Evolutionary conservation across 2,113 vertebrate genomes (phyloP).

Genomic region (Otolemur garnettii): DNA sequence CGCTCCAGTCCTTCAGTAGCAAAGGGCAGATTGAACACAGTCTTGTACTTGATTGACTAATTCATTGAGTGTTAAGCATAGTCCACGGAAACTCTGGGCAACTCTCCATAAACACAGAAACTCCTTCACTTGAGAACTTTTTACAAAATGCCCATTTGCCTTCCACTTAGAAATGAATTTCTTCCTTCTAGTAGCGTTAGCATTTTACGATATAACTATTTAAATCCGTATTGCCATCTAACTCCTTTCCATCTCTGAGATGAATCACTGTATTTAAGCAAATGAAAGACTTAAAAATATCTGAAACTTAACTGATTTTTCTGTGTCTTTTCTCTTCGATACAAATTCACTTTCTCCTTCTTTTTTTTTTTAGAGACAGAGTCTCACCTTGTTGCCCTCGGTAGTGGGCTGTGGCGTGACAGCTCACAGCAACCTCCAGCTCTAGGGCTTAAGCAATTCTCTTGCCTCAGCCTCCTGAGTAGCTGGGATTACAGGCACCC

Average conservation of each 20-base stretch:
- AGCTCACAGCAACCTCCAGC: too few species aligned
- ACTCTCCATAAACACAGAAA: background rate
- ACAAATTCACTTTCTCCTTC: background rate
- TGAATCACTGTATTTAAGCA: constrained; percentile 52
- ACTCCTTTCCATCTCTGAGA: constrained; percentile 30
- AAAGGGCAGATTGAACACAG: background rate
- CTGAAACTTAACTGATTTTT: constrained; percentile 28
- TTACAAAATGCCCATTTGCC: background rate
- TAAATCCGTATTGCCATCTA: background rate
- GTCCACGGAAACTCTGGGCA: background rate
- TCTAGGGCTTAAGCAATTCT: too few species aligned
- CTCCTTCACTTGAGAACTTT: background rate
- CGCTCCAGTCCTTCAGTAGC: background rate
- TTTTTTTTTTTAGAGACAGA: background rate
- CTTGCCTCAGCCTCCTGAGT: too few species aligned
- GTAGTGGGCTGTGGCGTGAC: too few species aligned
- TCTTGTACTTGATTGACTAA: background rate
- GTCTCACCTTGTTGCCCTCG: too few species aligned
- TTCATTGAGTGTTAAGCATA: background rate
- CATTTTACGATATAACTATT: constrained; percentile 47
- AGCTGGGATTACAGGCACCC: too few species aligned
- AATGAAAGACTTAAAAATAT: constrained; percentile 19
- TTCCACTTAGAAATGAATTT: background rate
- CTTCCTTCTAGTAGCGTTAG: background rate
- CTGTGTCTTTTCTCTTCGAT: background rate